A percentile compares a stretch with the other conserved stretches of the same genome.
These are phyloP conservation scores for Pteruthius melanotis DNA, from an alignment of 2,113 vertebrate species.

Conservation along the genomic window DNA sequence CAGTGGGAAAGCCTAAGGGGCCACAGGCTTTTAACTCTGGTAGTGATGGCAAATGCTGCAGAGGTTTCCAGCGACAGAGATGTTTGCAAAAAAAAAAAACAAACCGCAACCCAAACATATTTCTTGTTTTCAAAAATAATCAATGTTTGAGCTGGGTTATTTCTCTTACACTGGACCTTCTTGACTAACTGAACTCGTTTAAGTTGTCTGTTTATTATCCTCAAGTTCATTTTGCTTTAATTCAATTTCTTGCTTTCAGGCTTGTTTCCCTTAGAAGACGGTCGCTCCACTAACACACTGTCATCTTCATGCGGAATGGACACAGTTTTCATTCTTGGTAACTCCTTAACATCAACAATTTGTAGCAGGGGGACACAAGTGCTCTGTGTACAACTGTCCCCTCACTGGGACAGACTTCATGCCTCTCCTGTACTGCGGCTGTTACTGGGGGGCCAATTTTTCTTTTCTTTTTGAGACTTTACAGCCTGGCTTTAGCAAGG, in stretches of 20 bases:
- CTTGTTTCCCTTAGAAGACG: not conserved
- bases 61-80: not conserved
- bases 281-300: rapidly evolving
- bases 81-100: not conserved
- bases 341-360: not conserved
- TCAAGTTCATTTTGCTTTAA: not conserved
- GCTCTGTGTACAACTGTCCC: rapidly evolving
- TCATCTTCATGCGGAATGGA: rapidly evolving
- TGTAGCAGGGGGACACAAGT: not conserved
- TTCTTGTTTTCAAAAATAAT: not conserved
- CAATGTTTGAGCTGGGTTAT: not conserved
- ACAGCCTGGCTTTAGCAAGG: not conserved
- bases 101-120: not conserved
- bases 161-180: not conserved
- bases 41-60: not conserved
- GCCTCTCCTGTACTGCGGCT: not conserved
- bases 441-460: not conserved
- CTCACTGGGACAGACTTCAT: not conserved
- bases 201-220: not conserved
- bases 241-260: not conserved
- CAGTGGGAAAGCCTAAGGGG: not conserved
- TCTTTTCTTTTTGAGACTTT: not conserved
- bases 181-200: not conserved
- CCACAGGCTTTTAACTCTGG: not conserved
- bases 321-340: not conserved